Evolutionary conservation across 2,888 invertebrate species (phyloP), one percentile per base, ranked within the genome.

Genomic region (Xestia ashworthii): DNA sequence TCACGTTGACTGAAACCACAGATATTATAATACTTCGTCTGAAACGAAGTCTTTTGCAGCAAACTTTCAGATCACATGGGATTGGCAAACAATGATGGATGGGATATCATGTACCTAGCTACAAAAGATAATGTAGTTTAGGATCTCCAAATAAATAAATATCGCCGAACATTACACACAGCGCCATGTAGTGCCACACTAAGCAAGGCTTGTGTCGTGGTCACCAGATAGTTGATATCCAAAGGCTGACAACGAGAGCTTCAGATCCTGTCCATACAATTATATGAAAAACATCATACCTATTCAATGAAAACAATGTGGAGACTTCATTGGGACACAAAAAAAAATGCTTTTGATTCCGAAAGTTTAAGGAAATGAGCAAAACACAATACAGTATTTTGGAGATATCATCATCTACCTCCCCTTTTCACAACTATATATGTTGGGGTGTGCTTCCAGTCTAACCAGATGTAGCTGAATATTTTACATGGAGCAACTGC

Each of bases 31-130:
- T n/a, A n/a, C n/a, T n/a, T n/a, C n/a, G n/a, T n/a, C n/a, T n/a
- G n/a, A 60, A 60, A 78, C 16, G 19, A 32, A 69, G 48, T 50
- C 48, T 69, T 8, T 19, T 60, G 58, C 14, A 58, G 55, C 14
- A 14, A 69, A 46, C n/a, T 14, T 6, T 41, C 14, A 46, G n/a
- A 38, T 46, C 14, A 60, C 25, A 46, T 12, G 3, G 2, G 12
- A 44, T 44, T 41, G n/a, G 25, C 25, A 19, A 78, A 12, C 16
- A 22, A n/a, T 41, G 32, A 32, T 32, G 32, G 1, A 19, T 46
- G 19, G 32, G 0, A 14, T 53, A 38, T 32, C n/a, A 14, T 9
- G 11, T 9, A 38, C 14, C n/a, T 53, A 22, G 9, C 41, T 9
- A 41, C 6, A 41, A 41, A 41, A 41, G 5, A 55, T 55, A 32